phyloP scores from a whole-genome alignment of 2,113 vertebrate genomes.

The Atherinomorus stipes region DNA sequence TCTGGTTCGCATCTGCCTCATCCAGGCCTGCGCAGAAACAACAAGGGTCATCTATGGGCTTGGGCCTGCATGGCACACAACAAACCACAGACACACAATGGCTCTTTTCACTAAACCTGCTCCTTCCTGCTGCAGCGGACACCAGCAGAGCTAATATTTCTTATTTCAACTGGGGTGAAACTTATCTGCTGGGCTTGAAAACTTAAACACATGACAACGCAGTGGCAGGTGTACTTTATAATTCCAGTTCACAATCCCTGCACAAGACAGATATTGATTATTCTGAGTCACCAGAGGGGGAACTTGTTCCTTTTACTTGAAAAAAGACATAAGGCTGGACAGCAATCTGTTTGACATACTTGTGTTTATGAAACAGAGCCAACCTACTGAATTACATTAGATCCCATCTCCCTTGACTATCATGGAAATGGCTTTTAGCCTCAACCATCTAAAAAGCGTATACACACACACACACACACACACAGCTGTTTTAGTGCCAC shows the following conservation, averaged over 20 bases:
- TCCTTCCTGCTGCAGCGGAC: slow-evolving; percentile 54
- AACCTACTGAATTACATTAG: not conserved
- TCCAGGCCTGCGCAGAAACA: slow-evolving; percentile 90
- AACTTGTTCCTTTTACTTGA: not conserved
- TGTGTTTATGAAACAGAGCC: not conserved
- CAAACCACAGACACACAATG: slow-evolving; percentile 84
- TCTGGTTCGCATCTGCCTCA: slow-evolving; percentile 94
- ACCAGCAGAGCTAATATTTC: slow-evolving; percentile 34
- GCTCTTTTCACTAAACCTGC: slow-evolving; percentile 72
- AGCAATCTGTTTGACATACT: not conserved
- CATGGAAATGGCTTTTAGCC: not conserved
- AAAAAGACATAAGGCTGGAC: not conserved
- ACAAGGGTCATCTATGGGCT: slow-evolving; percentile 92
- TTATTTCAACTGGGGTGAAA: slow-evolving; percentile 22
- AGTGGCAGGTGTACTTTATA: not conserved
- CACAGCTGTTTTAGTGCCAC: not conserved
- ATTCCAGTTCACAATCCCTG: not conserved
- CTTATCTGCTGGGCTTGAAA: slow-evolving; percentile 23
- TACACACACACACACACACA: not conserved
- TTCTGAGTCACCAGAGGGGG: not conserved
- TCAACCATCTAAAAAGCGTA: not conserved
- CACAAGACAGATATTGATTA: too few species aligned
- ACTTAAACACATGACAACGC: not conserved
- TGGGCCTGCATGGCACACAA: slow-evolving; percentile 88
- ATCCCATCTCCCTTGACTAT: not conserved